Base-by-base conservation (phyloP, 2,888 invertebrate species). In the Teleogryllus oceanicus region DNA sequence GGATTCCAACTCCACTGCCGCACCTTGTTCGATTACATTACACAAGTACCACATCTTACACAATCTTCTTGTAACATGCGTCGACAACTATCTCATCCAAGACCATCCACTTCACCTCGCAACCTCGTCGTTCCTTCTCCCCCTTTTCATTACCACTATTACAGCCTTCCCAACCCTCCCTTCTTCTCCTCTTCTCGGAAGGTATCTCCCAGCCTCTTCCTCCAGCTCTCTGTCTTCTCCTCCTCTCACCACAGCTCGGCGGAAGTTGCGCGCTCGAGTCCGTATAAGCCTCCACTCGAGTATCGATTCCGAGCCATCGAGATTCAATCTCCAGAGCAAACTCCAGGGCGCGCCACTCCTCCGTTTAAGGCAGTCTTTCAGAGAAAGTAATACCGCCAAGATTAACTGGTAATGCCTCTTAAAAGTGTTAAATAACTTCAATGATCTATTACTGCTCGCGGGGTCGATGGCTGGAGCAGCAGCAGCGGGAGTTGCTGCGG, bases 251-350 rank as follows among this genome's bases (percentile, higher is more conserved):
- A n/a, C n/a, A 18, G 62, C n/a, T 62, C 10, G 16, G 16, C 62
- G 4, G 62, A 62, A 13, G 16, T 62, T 62, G 62, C 62, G 62
- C 62, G 62, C 62, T 62, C 62, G 16, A 62, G 62, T 62, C 62
- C 62, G n/a, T 62, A 62, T 62, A 62, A 62, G 62, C 62, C 62
- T 37, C 62, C 62, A 18, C 62, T 62, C 62, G 62, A 62, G 62
- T 62, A 62, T 62, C 62, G 62, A 62, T 62, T 62, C 62, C 62
- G 10, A 62, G 16, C 62, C 62, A 62, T 62, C 62, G 62, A 62
- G 62, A 62, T 62, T 62, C 62, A 62, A 62, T 62, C 62, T 62
- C 62, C 62, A 62, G 62, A n/a, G 62, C 62, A 62, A 62, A 62
- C 62, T 62, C 16, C 62, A 1, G 16, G 8, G 62, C n/a, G 62